Evolutionary conservation across 2,797 vertebrate genomes (phyloP).

Genomic region (Chromobotia macracanthus): DNA sequence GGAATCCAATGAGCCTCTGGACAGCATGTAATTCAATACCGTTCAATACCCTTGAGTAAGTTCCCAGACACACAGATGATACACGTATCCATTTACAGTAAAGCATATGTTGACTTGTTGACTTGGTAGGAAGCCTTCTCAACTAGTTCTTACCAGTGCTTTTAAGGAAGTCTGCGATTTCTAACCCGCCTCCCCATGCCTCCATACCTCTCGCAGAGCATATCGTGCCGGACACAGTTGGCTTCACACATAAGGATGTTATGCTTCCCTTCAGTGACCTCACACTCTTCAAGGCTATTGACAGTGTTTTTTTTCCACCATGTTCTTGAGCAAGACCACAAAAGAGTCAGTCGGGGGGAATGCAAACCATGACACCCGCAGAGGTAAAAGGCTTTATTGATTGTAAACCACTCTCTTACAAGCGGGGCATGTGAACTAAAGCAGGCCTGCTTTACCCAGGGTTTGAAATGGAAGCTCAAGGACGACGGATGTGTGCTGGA

Average conservation of each 20-base stretch:
- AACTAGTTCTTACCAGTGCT: neutral
- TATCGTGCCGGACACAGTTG: conserved; percentile 31
- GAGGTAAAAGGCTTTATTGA: conserved; percentile 49
- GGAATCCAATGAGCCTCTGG: conserved; percentile 10
- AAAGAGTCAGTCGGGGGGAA: conserved; percentile 35
- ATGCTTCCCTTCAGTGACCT: conserved; percentile 37
- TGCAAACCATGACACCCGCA: conserved; percentile 20
- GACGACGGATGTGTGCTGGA: conserved; percentile 12
- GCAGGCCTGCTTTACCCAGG: neutral
- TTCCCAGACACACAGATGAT: conserved; percentile 33
- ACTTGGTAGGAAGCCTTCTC: neutral
- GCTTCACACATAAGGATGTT: conserved; percentile 41
- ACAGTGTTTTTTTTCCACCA: conserved; percentile 32
- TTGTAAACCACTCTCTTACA: conserved; percentile 44
- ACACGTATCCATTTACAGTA: conserved; percentile 22
- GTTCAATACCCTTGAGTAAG: neutral
- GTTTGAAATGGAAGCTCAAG: conserved; percentile 29
- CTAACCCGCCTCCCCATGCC: conserved; percentile 44
- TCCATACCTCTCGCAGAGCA: conserved; percentile 42
- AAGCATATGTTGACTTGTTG: conserved; percentile 19
- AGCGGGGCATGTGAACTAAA: conserved; percentile 33
- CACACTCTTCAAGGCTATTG: conserved; percentile 39
- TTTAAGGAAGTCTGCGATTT: neutral
- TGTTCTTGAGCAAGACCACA: conserved; percentile 38
- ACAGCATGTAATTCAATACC: conserved; percentile 26